Conservation (phyloP, 2,888 invertebrate genomes). For the Idaea straminata region DNA sequence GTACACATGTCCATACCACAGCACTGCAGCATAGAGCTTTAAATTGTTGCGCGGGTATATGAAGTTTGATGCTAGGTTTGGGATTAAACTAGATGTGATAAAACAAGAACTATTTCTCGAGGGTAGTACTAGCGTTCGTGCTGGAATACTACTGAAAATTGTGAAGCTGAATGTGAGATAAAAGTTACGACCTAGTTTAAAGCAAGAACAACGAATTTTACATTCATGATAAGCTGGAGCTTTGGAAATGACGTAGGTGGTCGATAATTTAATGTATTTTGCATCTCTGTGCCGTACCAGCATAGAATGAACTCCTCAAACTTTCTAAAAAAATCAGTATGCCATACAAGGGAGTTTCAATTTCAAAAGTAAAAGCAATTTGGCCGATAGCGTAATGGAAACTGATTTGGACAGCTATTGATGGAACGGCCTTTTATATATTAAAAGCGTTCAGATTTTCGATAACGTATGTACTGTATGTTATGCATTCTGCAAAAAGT, state of each 20-base stretch:
- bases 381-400: conserved; percentile 5
- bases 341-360: conserved; percentile 9
- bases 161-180: conserved; percentile 19
- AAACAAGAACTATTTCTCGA: conserved; percentile 14
- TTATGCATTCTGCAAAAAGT: background rate
- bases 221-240: conserved; percentile 29
- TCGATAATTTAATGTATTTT: conserved; percentile 26
- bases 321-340: conserved; percentile 9
- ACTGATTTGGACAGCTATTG: background rate
- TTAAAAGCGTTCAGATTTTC: background rate
- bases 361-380: conserved; percentile 18
- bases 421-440: background rate
- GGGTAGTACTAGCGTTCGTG: conserved; percentile 16
- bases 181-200: conserved; percentile 25
- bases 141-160: conserved; percentile 12
- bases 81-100: conserved; percentile 3
- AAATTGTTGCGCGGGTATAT: background rate
- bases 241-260: conserved; percentile 16
- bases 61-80: background rate
- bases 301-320: background rate
- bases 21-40: background rate
- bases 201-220: conserved; percentile 22
- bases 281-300: conserved; percentile 11
- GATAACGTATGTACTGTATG: background rate
- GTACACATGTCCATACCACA: background rate